Conservation (phyloP, 1,140 invertebrate species). For the Ostrea edulis region DNA sequence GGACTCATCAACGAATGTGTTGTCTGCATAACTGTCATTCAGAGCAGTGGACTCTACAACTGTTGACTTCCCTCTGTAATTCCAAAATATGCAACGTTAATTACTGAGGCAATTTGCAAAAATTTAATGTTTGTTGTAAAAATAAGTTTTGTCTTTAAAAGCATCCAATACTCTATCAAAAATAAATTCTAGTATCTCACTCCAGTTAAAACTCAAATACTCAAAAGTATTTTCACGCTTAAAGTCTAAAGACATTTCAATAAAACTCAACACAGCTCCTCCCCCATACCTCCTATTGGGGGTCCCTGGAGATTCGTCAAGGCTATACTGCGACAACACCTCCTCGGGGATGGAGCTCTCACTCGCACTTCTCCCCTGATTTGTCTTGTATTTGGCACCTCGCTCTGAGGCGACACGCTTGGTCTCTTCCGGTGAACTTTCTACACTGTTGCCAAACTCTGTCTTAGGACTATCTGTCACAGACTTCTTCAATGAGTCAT, state of each 20-base stretch:
- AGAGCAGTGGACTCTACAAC: slow-evolving; percentile 41
- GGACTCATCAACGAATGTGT: slow-evolving; percentile 70
- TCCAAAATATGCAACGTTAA: not conserved
- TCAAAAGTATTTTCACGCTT: not conserved
- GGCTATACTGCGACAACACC: slow-evolving; percentile 58
- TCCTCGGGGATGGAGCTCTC: slow-evolving; percentile 74
- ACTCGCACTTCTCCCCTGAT: slow-evolving; percentile 67
- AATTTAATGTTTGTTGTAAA: not conserved
- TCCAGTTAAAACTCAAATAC: not conserved
- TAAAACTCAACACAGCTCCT: not conserved
- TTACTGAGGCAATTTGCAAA: not conserved
- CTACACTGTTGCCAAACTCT: slow-evolving; percentile 53
- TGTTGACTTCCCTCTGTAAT: slow-evolving; percentile 41
- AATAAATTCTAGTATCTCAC: too few species aligned
- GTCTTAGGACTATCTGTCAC: slow-evolving; percentile 54
- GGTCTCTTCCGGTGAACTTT: slow-evolving; percentile 61
- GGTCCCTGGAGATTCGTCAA: slow-evolving; percentile 57
- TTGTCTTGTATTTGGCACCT: slow-evolving; percentile 54
- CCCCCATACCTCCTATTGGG: slow-evolving; percentile 52
- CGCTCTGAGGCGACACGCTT: slow-evolving; percentile 36
- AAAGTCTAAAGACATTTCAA: not conserved
- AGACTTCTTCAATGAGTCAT: slow-evolving; percentile 54
- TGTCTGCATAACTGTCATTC: slow-evolving; percentile 68
- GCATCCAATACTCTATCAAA: too few species aligned
- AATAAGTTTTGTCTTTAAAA: too few species aligned